Evolutionary conservation across 2,888 invertebrate genomes (phyloP).

Genomic region (Morinoia aosen): DNA sequence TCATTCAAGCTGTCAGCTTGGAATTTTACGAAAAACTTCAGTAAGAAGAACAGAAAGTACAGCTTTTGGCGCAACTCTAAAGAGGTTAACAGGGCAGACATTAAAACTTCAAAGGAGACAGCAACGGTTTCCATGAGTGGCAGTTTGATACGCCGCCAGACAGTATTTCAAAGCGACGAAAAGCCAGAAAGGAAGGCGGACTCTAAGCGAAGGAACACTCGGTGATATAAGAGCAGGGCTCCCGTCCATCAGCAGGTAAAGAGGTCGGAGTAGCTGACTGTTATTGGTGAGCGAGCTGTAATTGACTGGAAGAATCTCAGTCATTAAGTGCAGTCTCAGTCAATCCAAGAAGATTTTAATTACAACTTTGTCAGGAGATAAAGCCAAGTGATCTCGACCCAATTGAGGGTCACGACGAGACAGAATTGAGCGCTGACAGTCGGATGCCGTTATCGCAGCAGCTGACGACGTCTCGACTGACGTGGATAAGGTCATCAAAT

Average conservation of each 20-base stretch:
- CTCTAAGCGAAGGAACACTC: not conserved
- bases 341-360: conserved; percentile 27
- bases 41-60: not conserved
- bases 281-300: conserved; percentile 9
- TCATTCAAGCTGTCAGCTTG: not conserved
- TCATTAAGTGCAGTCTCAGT: conserved; percentile 36
- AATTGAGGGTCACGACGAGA: not conserved
- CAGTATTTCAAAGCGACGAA: not conserved
- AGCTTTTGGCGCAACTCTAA: not conserved
- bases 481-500: not conserved
- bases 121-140: not conserved
- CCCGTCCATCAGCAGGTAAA: conserved; percentile 21
- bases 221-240: not conserved
- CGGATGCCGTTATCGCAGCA: not conserved
- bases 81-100: not conserved
- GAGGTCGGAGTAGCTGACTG: conserved; percentile 38
- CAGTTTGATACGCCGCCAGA: conserved; percentile 1
- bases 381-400: conserved; percentile 15
- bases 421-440: conserved; percentile 33
- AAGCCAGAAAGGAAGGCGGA: not conserved
- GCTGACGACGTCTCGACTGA: not conserved
- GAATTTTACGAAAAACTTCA: not conserved
- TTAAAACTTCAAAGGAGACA: conserved; percentile 16
- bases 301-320: conserved; percentile 34
- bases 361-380: conserved; percentile 29